Evolutionary conservation across 2,888 invertebrate genomes (phyloP).

Genomic region (Sylvicola cinctus): DNA sequence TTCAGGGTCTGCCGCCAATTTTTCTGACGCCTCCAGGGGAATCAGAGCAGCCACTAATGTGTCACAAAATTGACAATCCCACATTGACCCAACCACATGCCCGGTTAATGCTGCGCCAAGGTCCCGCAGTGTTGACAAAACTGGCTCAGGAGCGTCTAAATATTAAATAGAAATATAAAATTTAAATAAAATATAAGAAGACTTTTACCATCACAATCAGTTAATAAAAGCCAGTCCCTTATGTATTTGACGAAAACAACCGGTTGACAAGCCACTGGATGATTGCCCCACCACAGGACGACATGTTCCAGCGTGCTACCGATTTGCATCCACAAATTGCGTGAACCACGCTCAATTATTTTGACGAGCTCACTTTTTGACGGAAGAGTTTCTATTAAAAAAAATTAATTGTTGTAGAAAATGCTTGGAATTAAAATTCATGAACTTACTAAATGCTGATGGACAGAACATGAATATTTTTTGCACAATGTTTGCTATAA

Average conservation of each 20-base stretch:
- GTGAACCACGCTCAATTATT: slow-evolving; percentile 18
- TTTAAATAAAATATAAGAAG: slow-evolving; percentile 3
- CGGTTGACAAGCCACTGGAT: slow-evolving; percentile 44
- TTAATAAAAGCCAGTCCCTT: slow-evolving; percentile 33
- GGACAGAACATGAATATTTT: slow-evolving; percentile 10
- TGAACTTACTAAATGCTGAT: slow-evolving; percentile 8
- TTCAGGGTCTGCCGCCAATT: neutral
- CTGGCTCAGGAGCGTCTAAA: slow-evolving; percentile 42
- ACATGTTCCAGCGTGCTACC: slow-evolving; percentile 63
- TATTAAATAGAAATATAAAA: slow-evolving; percentile 7
- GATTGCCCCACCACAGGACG: slow-evolving; percentile 65
- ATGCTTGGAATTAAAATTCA: neutral
- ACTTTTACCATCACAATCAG: slow-evolving; percentile 20
- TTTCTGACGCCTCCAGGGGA: neutral
- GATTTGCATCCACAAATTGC: slow-evolving; percentile 55
- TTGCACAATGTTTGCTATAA: slow-evolving; percentile 26
- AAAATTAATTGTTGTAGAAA: neutral
- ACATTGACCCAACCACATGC: slow-evolving; percentile 57
- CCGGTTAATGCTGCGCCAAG: slow-evolving; percentile 58
- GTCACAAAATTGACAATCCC: slow-evolving; percentile 42
- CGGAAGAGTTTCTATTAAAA: slow-evolving; percentile 6
- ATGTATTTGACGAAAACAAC: slow-evolving; percentile 42
- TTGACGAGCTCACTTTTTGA: slow-evolving; percentile 13
- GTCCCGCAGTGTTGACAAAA: slow-evolving; percentile 48
- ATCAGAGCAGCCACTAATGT: slow-evolving; percentile 17